Evolutionary conservation across 1,140 invertebrate species (phyloP).

Genomic region (Cydia fagiglandana): DNA sequence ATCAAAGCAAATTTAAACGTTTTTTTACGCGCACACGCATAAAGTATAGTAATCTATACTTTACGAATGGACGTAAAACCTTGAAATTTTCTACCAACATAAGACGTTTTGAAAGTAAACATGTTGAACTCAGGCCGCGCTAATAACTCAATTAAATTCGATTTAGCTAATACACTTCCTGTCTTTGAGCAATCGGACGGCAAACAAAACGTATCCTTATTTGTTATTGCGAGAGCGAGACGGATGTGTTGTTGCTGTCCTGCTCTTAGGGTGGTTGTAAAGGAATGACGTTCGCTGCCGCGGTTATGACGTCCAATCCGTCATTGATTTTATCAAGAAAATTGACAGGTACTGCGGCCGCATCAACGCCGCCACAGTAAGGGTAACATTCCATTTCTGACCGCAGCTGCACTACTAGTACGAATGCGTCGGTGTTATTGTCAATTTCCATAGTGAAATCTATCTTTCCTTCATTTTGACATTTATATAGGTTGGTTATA

Average conservation of each 20-base stretch:
- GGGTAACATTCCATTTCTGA: too few relatives aligned
- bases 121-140: background rate
- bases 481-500: too few relatives aligned
- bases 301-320: too few relatives aligned
- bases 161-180: slow-evolving; percentile 11
- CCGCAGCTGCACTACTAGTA: too few relatives aligned
- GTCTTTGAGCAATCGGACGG: background rate
- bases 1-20: slow-evolving; percentile 17
- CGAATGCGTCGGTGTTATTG: too few relatives aligned
- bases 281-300: too few relatives aligned
- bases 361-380: too few relatives aligned
- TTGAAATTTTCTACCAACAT: background rate
- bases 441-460: too few relatives aligned
- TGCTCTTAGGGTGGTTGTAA: too few relatives aligned
- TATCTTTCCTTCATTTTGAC: too few relatives aligned
- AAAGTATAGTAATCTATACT: background rate
- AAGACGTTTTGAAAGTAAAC: background rate
- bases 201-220: background rate
- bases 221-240: background rate
- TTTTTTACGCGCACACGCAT: background rate
- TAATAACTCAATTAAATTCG: slow-evolving; percentile 6
- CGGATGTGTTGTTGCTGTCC: background rate
- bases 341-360: too few relatives aligned
- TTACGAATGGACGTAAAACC: background rate
- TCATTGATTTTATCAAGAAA: too few relatives aligned